Conservation (phyloP, 1,140 invertebrate species). For the Forficula auricularia region DNA sequence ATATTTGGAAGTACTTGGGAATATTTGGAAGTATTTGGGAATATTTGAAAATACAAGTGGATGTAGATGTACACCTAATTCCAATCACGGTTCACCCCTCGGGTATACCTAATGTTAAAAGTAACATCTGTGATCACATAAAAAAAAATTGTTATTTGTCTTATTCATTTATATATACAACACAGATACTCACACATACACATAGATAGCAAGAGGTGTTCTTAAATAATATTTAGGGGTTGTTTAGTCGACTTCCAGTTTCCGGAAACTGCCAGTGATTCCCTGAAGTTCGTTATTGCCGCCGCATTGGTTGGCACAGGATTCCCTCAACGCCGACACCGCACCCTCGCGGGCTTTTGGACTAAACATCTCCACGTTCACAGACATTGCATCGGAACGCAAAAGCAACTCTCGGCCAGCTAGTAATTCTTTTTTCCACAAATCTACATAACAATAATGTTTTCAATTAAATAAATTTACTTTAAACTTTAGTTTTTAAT, state of each 20-base stretch:
- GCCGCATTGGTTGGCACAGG: slow-evolving; percentile 34
- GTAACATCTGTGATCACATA: no score
- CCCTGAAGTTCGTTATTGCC: slow-evolving; percentile 34
- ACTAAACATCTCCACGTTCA: slow-evolving; percentile 40
- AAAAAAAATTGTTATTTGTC: no score
- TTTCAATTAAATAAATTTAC: slow-evolving; percentile 1
- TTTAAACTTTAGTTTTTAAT: neutral
- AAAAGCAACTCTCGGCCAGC: slow-evolving; percentile 25
- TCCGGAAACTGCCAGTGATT: slow-evolving; percentile 55
- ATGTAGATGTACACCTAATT: no score
- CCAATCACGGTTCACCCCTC: no score
- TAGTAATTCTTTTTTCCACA: slow-evolving; percentile 46
- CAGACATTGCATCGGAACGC: slow-evolving; percentile 42
- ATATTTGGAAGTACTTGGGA: no score
- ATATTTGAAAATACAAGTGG: no score
- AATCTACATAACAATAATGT: slow-evolving; percentile 26
- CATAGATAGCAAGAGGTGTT: no score
- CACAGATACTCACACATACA: no score
- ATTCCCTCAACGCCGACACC: slow-evolving; percentile 41
- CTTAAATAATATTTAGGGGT: no score
- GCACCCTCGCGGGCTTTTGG: slow-evolving; percentile 50
- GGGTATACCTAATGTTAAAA: no score
- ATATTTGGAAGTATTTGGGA: no score
- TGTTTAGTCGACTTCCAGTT: slow-evolving; percentile 53
- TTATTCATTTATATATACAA: no score